Base-by-base conservation (phyloP, 1,140 invertebrate species). In the Scaptodrosophila lebanonensis region DNA sequence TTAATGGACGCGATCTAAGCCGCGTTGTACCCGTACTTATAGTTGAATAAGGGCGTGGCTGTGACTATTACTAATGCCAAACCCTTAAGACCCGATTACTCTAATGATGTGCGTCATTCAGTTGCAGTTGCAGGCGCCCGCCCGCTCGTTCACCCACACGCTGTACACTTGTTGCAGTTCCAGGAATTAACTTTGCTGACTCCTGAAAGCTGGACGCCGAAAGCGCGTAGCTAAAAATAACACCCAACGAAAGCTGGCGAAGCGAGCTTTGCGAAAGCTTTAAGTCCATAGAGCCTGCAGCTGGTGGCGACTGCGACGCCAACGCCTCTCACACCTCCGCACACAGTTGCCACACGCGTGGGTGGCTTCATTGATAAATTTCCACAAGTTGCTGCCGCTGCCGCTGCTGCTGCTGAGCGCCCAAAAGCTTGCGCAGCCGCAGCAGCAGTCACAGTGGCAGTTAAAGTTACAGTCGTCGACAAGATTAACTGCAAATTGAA, bases 301-400 rank as follows among this genome's bases (percentile, higher is more conserved):
- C 11, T n/a, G 33, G 17, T 36, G 35, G 18, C 39, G 16, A 1
- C 27, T 33, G 17, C 32, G 38, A 16, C 8, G 50, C 7, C 4
- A 15, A 12, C 27, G 44, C 58, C 27, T 16, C 44, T n/a, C 17
- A 43, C 39, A 52, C 39, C 27, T 9, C 18, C 18, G 1, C 12
- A 43, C n/a, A 38, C 4, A 38, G 13, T 15, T 9, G 12, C 39
- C 60, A 56, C 48, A 35, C 17, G 38, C 62, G 83, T 85, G 83
- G 83, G 83, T 70, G 83, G 71, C 58, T 85, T 77, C 83, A 85
- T 84, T 85, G 83, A 85, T 83, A 77, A 85, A 76, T 82, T 75
- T 33, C 16, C 25, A 44, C 30, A 16, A 36, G 29, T 36, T 18
- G 33, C 20, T 32, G 42, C 17, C 43, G 33, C 18, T 18, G 38